Evolutionary conservation across 2,113 vertebrate species (phyloP), one percentile per base, ranked within the genome.

Genomic region (Passerina amoena): DNA sequence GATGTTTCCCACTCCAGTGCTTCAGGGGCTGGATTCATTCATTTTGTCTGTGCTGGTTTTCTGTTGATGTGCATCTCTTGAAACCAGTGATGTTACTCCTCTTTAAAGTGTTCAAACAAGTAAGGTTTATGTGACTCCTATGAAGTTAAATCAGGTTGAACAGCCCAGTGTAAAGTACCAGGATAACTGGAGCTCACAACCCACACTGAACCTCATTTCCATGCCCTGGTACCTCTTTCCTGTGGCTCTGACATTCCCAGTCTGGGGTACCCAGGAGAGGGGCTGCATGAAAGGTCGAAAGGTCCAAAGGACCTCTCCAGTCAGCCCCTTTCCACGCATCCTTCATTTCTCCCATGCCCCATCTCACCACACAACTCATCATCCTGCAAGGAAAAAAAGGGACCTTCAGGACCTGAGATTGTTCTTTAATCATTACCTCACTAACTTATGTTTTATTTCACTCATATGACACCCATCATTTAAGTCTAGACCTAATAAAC

Each of bases 361-460:
- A 72, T 17, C 37, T 64, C 66, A 68, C 40, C 44, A 28, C 0
- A 0, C 37, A 68, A 8, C 17, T 8, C 51, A 76, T 20, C 27
- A 35, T 14, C 30, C 17, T 8, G 14, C 5, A 12, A 3, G 1
- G 42, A 56, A 54, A 11, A 11, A 93, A 73, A 82, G 30, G 38
- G 19, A 82, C 27, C 35, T 38, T 17, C 11, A 59, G 45, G 37
- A 48, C 25, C 28, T 54, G 25, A 42, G 47, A 19, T 19, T 28
- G 33, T 59, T 66, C 50, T 88, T 80, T 44, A 77, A 72, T 37
- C 20, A 23, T 33, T 73, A 38, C 37, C 31, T 60, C 13, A 25
- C 8, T 77, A 66, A 30, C 9, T 10, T 24, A 37, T 40, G 31
- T 15, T 82, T 69, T 37, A 50, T 60, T 83, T 83, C 33, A 35